Base-by-base conservation (phyloP, 2,113 vertebrate species). In the Pangasianodon hypophthalmus region DNA sequence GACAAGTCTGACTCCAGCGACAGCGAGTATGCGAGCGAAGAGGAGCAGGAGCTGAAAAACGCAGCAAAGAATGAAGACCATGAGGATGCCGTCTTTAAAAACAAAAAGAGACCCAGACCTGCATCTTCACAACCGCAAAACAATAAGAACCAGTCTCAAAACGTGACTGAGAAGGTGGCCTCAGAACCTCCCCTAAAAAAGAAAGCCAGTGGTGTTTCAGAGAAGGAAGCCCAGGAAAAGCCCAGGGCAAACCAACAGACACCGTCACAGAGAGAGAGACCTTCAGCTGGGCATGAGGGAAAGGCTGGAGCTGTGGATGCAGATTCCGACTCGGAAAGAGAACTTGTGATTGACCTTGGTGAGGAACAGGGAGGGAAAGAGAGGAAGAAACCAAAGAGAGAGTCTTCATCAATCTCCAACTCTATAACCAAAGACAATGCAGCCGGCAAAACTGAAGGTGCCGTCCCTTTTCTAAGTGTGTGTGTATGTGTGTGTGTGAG, bases 281-380 rank as follows among this genome's bases (percentile, higher is more conserved):
- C 96, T 77, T 97, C 97, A 94, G 93, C 95, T 4, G 96, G 97
- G 90, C 98, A 98, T 91, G 98, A 97, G 95, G 94, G 95, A 95
- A 86, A 95, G 96, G 26, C 95, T 93, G 0, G 96, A 3, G 97
- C 94, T 8, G 95, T 96, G 24, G 97, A 97, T 64, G 93, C 96
- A 71, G 98, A 99, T 95, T 98, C 98, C 0, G 98, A 99, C 93
- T 99, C 98, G 0, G 98, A 99, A 93, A 97, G 97, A 18, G 98
- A 99, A 94, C 96, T 99, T 19, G 98, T 99, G 88, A 99, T 99
- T 73, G 98, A 99, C 89, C 95, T 99, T 0, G 98, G 98, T 81
- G 98, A 99, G 87, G 98, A 99, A 90, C 97, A 97, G 67, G 96
- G 96, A 86, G 95, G 97, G 83, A 96, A 97, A 91, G 98, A 98